Evolutionary conservation across 2,113 vertebrate species (phyloP), one percentile per base, ranked within the genome.

Genomic region (Pyrgilauda ruficollis): DNA sequence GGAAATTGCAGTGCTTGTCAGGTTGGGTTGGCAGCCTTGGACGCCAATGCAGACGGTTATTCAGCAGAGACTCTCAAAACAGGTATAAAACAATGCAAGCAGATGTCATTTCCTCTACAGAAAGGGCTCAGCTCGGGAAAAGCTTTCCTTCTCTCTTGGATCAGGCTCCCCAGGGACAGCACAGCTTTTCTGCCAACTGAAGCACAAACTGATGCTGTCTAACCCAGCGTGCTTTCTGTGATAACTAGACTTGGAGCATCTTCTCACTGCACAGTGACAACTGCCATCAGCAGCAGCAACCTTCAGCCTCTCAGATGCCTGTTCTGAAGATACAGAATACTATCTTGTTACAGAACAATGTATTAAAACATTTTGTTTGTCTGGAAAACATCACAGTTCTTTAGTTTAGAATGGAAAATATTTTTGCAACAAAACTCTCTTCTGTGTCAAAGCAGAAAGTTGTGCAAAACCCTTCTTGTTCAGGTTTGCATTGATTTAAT

Each of bases 181-280:
- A 70, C 35, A 84, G 84, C 84, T 84, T 89, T 89, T 94, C 84
- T 88, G 87, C 84, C 93, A 89, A 10, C 81, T 82, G 76, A 89
- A 92, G 87, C 84, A 56, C 89, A 82, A 95, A 93, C 43, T 2
- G 6, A 70, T 39, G 59, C 43, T 76, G 70, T 76, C 74, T 73
- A 64, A 55, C 31, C 66, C 81, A 68, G 84, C 0, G 0, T 0
- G 6, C n/a, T 62, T 58, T 66, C 24, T 77, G 81, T 6, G 28
- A 46, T 82, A 95, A 79, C 75, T 58, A 78, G 78, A 39, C 44
- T 66, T 69, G 59, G 78, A 89, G 58, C 58, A 80, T 33, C 84
- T 31, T 74, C 41, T 61, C 28, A 19, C 30, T 41, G 44, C 64
- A 37, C 35, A 79, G 37, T 13, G 78, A 87, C 83, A 84, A 50